Conservation (phyloP, 2,888 invertebrate species). For the Thereva nobilitata region DNA sequence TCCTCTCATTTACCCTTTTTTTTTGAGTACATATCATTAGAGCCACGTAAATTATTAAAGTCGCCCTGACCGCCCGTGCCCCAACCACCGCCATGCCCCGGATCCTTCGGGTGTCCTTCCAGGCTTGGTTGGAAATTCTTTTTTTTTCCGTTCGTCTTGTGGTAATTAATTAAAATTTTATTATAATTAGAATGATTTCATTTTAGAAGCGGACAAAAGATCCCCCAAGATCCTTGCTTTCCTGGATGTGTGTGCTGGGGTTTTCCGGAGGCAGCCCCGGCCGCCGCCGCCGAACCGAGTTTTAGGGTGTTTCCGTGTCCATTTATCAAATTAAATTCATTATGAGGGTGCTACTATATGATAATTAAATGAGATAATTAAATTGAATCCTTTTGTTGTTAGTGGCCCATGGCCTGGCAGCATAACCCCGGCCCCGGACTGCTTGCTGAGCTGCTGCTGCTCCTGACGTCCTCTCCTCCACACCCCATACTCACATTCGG, state of each 20-base stretch:
- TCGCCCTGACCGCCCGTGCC: neutral
- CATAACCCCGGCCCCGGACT: neutral
- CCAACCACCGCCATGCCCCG: neutral
- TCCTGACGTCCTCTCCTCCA: neutral
- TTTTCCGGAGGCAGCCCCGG: slow-evolving; percentile 36
- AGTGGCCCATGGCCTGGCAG: slow-evolving; percentile 7
- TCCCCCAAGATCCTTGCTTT: slow-evolving; percentile 26
- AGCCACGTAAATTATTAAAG: slow-evolving; percentile 34
- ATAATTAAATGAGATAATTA: slow-evolving; percentile 48
- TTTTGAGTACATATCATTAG: slow-evolving; percentile 31
- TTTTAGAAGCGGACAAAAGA: slow-evolving; percentile 25
- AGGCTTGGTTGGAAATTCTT: slow-evolving; percentile 1
- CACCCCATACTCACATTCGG: neutral
- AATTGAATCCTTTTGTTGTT: slow-evolving; percentile 47
- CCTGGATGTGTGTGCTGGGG: slow-evolving; percentile 21
- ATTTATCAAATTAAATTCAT: slow-evolving; percentile 49
- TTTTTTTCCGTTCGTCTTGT: slow-evolving; percentile 6
- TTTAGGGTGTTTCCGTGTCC: slow-evolving; percentile 44
- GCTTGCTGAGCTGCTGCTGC: neutral
- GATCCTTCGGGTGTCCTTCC: neutral
- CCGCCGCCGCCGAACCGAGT: neutral
- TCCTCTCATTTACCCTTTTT: neutral
- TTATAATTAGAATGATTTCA: slow-evolving; percentile 36
- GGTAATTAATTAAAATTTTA: slow-evolving; percentile 39
- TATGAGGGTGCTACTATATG: slow-evolving; percentile 44